phyloP scores from a whole-genome alignment of 2,888 invertebrate genomes.

The Miltochrista miniata region DNA sequence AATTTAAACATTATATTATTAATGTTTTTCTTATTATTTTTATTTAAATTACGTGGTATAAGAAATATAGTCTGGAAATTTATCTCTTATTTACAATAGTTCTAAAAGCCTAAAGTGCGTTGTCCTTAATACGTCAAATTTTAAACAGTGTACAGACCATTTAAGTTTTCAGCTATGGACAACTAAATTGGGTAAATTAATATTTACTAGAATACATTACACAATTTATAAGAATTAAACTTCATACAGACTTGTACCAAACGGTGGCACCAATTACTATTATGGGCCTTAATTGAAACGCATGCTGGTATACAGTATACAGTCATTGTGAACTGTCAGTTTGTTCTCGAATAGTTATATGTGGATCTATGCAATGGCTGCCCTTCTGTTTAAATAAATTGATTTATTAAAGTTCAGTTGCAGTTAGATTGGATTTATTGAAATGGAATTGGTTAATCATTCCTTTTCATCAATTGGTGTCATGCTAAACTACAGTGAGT shows the following conservation, averaged over 20 bases:
- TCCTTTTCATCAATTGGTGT: no score
- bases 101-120: no score
- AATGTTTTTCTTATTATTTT: no score
- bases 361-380: conserved; percentile 31
- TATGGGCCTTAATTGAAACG: conserved; percentile 76
- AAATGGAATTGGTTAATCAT: no score
- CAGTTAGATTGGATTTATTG: neutral
- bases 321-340: conserved; percentile 36
- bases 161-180: conserved; percentile 20
- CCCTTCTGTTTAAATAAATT: conserved; percentile 23
- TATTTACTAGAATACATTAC: conserved; percentile 32
- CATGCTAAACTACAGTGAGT: no score
- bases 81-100: no score
- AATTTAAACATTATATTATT: no score
- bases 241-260: conserved; percentile 15
- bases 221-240: conserved; percentile 17
- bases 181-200: conserved; percentile 30
- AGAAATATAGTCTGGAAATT: no score
- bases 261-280: conserved; percentile 65
- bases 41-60: no score
- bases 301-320: conserved; percentile 57
- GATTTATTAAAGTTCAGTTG: conserved; percentile 5
- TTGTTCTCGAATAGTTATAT: conserved; percentile 44
- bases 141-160: conserved; percentile 3
- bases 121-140: neutral